phyloP scores from a whole-genome alignment of 2,888 invertebrate genomes.

The Molorchus minor region DNA sequence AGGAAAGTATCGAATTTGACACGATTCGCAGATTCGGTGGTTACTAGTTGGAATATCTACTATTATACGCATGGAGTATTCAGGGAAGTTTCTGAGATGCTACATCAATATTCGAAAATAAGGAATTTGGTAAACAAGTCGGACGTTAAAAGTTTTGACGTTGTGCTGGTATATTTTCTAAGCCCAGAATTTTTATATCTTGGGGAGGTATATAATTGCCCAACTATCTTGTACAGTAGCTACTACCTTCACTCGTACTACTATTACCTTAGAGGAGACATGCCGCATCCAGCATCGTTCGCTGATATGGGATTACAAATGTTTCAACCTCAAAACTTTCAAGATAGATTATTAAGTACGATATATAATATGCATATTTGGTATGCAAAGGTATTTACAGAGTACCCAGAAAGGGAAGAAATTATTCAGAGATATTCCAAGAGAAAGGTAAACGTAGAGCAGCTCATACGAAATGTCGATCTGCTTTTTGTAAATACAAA shows the following conservation, averaged over 20 bases:
- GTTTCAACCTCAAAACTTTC: neutral
- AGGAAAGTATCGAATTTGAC: conserved; percentile 15
- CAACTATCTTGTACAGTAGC: neutral
- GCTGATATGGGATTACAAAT: neutral
- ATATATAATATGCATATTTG: neutral
- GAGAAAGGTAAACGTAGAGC: neutral
- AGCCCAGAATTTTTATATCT: conserved; percentile 1
- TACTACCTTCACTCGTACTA: neutral
- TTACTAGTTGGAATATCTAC: neutral
- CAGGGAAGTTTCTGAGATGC: neutral
- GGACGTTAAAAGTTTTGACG: neutral
- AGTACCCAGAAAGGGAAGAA: neutral
- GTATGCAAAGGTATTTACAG: neutral
- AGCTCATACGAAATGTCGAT: neutral
- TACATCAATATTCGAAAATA: neutral
- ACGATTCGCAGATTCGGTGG: neutral
- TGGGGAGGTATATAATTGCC: conserved; percentile 8
- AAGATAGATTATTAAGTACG: neutral
- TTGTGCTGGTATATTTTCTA: neutral
- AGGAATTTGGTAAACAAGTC: neutral
- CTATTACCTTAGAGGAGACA: neutral
- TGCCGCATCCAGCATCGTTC: neutral
- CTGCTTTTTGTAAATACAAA: neutral
- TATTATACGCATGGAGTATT: neutral
- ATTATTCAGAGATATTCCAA: neutral